Percentiles rank a stretch among this genome's conserved stretches.
Conservation (phyloP, 2,888 invertebrate species). For the Pomacea canaliculata region DNA sequence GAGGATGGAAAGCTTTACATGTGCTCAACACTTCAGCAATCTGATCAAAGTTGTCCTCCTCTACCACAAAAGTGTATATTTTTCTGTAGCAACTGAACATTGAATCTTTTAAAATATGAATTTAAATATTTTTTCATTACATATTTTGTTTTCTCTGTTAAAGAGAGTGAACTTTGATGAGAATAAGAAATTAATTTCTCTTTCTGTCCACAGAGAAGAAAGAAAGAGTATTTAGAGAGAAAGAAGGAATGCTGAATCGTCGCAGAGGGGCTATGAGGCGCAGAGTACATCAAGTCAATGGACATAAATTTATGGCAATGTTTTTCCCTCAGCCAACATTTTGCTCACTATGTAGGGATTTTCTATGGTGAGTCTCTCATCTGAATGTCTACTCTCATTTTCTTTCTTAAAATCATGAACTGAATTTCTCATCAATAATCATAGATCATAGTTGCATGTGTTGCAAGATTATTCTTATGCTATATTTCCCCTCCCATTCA, state of each 20-base stretch:
- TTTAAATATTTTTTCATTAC: too few species aligned
- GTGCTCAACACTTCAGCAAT: too few species aligned
- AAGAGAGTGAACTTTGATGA: too few species aligned
- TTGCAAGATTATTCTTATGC: too few species aligned
- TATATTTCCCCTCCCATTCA: too few species aligned
- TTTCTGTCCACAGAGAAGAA: constrained; percentile 31
- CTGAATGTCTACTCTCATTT: background rate
- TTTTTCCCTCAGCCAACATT: constrained; percentile 98
- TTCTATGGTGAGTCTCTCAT: constrained; percentile 67
- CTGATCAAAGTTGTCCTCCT: too few species aligned
- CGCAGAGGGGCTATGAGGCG: constrained; percentile 98
- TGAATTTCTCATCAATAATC: too few species aligned
- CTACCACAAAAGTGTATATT: too few species aligned
- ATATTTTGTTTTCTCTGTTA: too few species aligned
- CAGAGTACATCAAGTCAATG: constrained; percentile 95
- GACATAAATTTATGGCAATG: constrained; percentile 99
- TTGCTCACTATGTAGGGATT: constrained; percentile 99
- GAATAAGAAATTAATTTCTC: background rate
- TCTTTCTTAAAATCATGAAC: background rate
- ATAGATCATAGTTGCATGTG: background rate
- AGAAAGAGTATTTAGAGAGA: constrained; percentile 89
- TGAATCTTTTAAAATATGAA: too few species aligned
- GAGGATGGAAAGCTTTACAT: too few species aligned
- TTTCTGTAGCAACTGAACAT: too few species aligned
- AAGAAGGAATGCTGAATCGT: constrained; percentile 87